Evolutionary conservation across 2,797 vertebrate genomes (phyloP), one percentile per base, ranked within the genome.

Genomic region (Schizopygopsis pylzovi): DNA sequence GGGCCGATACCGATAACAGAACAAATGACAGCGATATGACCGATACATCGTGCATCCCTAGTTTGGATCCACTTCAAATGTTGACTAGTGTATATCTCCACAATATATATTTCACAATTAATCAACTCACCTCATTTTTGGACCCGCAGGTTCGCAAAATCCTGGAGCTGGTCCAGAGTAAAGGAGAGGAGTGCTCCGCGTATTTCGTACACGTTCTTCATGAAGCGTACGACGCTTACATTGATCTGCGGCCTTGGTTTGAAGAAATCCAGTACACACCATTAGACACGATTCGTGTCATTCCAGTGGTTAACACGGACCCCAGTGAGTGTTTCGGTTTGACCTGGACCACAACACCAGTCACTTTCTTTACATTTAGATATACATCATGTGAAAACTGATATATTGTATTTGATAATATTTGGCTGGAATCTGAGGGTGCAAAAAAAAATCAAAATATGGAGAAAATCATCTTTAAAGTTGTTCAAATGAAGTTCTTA

Each of bases 141-240:
- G 45, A 22, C 88, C 0, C 6, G 13, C 65, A 99, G 98, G 97
- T 99, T 77, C 97, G 98, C 68, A 96, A 97, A 93, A 94, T 98
- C 91, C 91, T 99, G 92, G 97, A 99, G 90, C 88, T 98, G 65
- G 96, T 97, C 28, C 97, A 98, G 88, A 97, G 96, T 93, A 99
- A 99, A 92, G 98, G 98, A 7, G 97, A 99, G 84, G 96, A 98
- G 89, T 95, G 96, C 65, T 96, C 96, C 0, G 95, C 97, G 13
- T 99, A 96, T 92, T 95, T 99, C 18, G 45, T 98, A 70, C 90
- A 91, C 9, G 92, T 99, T 83, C 94, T 99, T 12, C 94, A 97
- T 88, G 95, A 95, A 89, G 96, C 97, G 1, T 87, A 91, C 3
- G 97, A 99, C 1, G 97, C 97, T 0, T 99, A 96, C 81, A 92